Percentiles rank a stretch among this genome's conserved stretches.
phyloP scores from a whole-genome alignment of 2,113 vertebrate species.

The Heptranchias perlo region DNA sequence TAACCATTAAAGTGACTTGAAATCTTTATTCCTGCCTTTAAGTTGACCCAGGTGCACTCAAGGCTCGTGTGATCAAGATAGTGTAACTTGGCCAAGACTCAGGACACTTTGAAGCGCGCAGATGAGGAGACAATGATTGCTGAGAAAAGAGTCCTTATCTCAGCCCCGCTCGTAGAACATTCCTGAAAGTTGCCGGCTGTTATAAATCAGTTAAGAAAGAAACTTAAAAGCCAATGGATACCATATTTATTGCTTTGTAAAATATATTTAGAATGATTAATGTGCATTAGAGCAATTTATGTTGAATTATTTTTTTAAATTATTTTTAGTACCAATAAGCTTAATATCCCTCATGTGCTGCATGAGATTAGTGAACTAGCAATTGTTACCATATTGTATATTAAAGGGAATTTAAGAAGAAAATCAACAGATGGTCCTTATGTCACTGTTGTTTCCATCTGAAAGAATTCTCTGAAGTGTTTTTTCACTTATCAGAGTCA shows the following conservation, averaged over 20 bases:
- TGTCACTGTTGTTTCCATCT: background rate
- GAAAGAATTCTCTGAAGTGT: no score
- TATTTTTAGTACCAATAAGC: background rate
- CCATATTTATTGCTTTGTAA: background rate
- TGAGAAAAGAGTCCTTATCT: background rate
- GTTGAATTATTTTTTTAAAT: background rate
- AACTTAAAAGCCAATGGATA: background rate
- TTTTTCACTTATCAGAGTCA: background rate
- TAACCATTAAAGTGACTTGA: conserved; percentile 17
- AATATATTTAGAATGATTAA: background rate
- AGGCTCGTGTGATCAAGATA: background rate
- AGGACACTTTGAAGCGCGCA: background rate
- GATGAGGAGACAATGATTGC: background rate
- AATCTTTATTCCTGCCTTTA: conserved; percentile 28
- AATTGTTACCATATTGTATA: no score
- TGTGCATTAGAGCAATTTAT: background rate
- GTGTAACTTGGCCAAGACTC: background rate
- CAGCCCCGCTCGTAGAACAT: background rate
- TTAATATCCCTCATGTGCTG: background rate
- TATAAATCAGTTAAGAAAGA: background rate
- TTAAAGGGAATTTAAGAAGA: background rate
- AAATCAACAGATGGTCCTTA: no score
- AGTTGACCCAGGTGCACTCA: conserved; percentile 34
- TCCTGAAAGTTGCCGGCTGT: background rate
- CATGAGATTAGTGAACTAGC: background rate